A percentile compares a stretch with the other conserved stretches of the same genome.
These are phyloP conservation scores for Xyliphius kryptos DNA, from an alignment of 2,113 vertebrate species.

Conservation along the genomic window DNA sequence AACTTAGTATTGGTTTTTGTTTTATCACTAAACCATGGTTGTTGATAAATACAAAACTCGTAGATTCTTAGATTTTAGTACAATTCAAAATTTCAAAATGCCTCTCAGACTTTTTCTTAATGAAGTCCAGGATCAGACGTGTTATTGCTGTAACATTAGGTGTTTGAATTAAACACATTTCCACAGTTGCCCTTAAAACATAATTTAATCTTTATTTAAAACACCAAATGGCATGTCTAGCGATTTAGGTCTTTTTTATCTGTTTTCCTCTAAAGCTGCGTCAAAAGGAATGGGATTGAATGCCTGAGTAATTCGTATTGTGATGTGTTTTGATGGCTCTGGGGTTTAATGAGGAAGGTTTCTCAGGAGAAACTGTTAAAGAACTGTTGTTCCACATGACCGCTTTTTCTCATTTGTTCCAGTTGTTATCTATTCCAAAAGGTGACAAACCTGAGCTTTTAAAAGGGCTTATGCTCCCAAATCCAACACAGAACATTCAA, in stretches of 20 bases:
- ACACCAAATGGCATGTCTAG: neutral
- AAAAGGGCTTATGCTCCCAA: neutral
- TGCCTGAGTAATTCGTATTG: conserved; percentile 18
- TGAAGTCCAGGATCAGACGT: no score
- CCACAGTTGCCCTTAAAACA: neutral
- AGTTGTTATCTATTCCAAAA: conserved; percentile 44
- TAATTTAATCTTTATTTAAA: neutral
- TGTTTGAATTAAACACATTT: neutral
- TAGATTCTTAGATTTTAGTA: no score
- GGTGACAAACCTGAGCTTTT: conserved; percentile 13
- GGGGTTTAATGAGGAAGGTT: conserved; percentile 51
- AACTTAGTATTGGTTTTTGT: no score
- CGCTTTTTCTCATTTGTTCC: conserved; percentile 54
- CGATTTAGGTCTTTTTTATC: neutral
- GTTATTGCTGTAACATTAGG: neutral
- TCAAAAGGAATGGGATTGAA: neutral
- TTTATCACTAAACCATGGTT: no score
- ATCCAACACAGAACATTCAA: neutral
- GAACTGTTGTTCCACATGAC: conserved; percentile 55
- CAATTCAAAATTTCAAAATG: neutral
- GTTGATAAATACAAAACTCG: no score
- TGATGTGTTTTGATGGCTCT: conserved; percentile 36
- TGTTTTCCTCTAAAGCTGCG: no score
- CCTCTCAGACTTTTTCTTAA: no score
- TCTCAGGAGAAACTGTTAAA: conserved; percentile 44